phyloP scores from a whole-genome alignment of 2,113 vertebrate genomes.

The Corynorhinus townsendii region DNA sequence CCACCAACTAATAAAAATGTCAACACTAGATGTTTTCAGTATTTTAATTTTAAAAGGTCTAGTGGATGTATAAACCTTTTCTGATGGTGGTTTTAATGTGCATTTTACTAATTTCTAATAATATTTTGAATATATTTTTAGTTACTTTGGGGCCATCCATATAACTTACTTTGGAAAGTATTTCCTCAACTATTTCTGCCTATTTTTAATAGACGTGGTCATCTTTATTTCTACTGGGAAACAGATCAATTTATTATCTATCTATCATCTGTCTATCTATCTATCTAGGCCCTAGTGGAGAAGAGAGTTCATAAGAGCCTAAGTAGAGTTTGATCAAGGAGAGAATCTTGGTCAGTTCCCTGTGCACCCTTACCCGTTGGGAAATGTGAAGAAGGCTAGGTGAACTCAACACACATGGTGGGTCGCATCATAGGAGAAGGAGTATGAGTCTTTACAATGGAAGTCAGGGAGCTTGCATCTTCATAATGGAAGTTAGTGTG shows the following conservation, averaged over 20 bases:
- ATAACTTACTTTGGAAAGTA: neutral
- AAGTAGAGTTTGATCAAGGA: neutral
- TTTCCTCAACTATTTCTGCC: neutral
- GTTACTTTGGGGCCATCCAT: neutral
- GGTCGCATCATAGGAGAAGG: neutral
- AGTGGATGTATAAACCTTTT: neutral
- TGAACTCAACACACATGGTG: neutral
- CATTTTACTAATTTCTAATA: neutral
- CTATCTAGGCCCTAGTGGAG: neutral
- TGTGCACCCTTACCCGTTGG: neutral
- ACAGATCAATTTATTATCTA: neutral
- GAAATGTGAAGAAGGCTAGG: neutral
- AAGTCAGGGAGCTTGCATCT: neutral
- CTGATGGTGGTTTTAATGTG: neutral
- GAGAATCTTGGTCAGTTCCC: neutral
- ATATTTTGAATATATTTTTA: neutral
- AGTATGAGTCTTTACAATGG: neutral
- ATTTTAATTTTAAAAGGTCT: neutral
- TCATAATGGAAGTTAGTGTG: neutral
- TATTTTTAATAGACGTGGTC: neutral
- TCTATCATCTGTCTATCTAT: neutral
- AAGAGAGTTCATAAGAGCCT: neutral
- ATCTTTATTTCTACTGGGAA: neutral
- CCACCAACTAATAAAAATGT: neutral
- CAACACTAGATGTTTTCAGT: neutral